Percentiles rank a stretch among this genome's conserved stretches.
phyloP scores from a whole-genome alignment of 2,888 invertebrate genomes.

The Mythimna ferrago region DNA sequence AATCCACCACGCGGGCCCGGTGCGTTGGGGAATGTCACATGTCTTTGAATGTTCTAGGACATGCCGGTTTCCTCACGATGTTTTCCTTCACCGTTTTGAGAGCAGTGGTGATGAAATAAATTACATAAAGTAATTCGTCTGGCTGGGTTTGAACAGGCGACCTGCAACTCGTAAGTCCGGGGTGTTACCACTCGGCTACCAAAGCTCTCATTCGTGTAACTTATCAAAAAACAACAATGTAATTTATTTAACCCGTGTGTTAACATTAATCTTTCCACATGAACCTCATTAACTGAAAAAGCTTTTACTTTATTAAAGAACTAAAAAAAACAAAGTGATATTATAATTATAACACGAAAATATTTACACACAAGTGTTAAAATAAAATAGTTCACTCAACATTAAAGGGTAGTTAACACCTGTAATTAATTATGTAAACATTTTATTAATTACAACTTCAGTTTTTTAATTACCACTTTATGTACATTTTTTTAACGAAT shows the following conservation, averaged over 20 bases:
- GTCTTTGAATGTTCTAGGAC: too few relatives aligned
- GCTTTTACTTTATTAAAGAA: conserved; percentile 23
- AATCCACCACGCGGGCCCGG: too few relatives aligned
- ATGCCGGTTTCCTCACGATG: too few relatives aligned
- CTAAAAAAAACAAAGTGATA: conserved; percentile 13
- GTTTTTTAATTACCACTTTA: conserved; percentile 1
- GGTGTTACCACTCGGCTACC: too few relatives aligned
- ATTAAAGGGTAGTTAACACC: conserved; percentile 21
- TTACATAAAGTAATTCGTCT: too few relatives aligned
- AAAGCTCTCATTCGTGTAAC: too few relatives aligned
- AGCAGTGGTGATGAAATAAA: too few relatives aligned
- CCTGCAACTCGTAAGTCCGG: too few relatives aligned
- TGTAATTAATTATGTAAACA: conserved; percentile 26
- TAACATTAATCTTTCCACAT: conserved; percentile 38
- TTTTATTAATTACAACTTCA: conserved; percentile 14
- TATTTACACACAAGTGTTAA: conserved; percentile 15
- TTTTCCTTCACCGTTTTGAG: too few relatives aligned
- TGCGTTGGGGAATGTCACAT: too few relatives aligned
- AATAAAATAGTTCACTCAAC: conserved; percentile 10
- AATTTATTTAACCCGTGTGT: conserved; percentile 10
- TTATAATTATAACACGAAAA: conserved; percentile 33
- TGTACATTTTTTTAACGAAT: neutral
- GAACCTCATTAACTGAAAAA: conserved; percentile 31
- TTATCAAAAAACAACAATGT: conserved; percentile 2
- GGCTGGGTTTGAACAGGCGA: too few relatives aligned